Base-by-base conservation (phyloP, 2,888 invertebrate genomes). In the Parnassius apollo region DNA sequence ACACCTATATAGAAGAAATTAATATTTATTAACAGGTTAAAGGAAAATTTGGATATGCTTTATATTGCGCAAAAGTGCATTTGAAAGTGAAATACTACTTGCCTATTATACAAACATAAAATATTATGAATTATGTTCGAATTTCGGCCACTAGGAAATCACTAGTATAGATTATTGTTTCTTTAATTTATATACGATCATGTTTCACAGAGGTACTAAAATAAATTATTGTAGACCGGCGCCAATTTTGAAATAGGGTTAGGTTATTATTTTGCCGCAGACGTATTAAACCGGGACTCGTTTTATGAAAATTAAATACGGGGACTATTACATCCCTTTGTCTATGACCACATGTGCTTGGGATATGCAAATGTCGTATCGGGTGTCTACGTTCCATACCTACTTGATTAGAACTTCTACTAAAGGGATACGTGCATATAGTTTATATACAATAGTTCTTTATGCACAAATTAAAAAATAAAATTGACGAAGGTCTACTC, bases 251-350 rank as follows among this genome's bases (percentile, higher is more conserved):
- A 85, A 84, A 84, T 83, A 83, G 86, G 90, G 85, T 81, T 78
- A 75, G 77, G 78, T 82, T 86, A 88, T 86, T 84, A 88, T 86
- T 87, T 81, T 76, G 71, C 80, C 74, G 81, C 82, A 84, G 85
- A 86, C 85, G 77, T 87, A 90, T 91, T 90, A 88, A 87, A 88
- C 83, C 78, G 78, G 83, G 83, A 82, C 78, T 86, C 83, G 83
- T 89, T 90, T 86, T 88, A 88, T 88, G 86, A 90, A 91, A 91
- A 91, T 91, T 91, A 88, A 90, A 91, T 89, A 88, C 85, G 80
- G 85, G 81, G 78, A 75, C 81, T 75, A 80, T 83, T 81, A 78
- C 78, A 81, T 81, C 88, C 90, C 86, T 82, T 86, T 88, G 86
- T 86, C 84, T 87, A 86, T 83, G 83, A 79, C 81, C 88, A 88